Evolutionary conservation across 2,113 vertebrate genomes (phyloP).

Genomic region (Pimephales promelas): DNA sequence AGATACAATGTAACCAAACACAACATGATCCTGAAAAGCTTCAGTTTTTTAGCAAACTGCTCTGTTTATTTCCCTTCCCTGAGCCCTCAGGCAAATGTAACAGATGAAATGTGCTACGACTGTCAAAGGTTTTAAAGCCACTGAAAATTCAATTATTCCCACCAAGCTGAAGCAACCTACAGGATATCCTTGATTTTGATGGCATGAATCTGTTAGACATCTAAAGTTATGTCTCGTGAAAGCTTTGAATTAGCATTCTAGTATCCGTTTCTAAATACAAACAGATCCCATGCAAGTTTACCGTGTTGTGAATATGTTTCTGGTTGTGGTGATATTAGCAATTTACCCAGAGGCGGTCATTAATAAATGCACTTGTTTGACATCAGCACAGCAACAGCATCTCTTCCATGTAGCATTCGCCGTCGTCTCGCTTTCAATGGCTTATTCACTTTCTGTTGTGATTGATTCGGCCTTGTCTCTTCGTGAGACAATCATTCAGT

Average conservation of each 20-base stretch:
- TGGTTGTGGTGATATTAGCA: not conserved
- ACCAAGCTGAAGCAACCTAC: not conserved
- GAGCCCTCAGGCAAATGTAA: not conserved
- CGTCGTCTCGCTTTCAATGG: not conserved
- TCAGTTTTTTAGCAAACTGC: not conserved
- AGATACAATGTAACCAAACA: not conserved
- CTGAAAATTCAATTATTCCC: not conserved
- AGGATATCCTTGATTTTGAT: not conserved
- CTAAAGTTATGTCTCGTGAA: not conserved
- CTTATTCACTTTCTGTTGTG: not conserved
- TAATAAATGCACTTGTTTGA: slow-evolving; percentile 44
- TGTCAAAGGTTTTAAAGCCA: not conserved
- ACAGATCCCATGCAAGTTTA: slow-evolving; percentile 5
- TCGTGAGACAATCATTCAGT: not conserved
- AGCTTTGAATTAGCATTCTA: not conserved
- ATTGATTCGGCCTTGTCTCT: slow-evolving; percentile 26
- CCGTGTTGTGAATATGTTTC: not conserved
- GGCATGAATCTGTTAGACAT: not conserved
- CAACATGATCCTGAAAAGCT: not conserved
- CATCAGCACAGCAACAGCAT: slow-evolving; percentile 31
- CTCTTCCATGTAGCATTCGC: slow-evolving; percentile 6
- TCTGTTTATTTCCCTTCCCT: not conserved
- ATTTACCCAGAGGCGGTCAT: slow-evolving; percentile 39
- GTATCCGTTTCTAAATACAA: slow-evolving; percentile 6
- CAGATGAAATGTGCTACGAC: not conserved